Evolutionary conservation across 2,888 invertebrate species (phyloP).

Genomic region (Chloroclystis v-ata): DNA sequence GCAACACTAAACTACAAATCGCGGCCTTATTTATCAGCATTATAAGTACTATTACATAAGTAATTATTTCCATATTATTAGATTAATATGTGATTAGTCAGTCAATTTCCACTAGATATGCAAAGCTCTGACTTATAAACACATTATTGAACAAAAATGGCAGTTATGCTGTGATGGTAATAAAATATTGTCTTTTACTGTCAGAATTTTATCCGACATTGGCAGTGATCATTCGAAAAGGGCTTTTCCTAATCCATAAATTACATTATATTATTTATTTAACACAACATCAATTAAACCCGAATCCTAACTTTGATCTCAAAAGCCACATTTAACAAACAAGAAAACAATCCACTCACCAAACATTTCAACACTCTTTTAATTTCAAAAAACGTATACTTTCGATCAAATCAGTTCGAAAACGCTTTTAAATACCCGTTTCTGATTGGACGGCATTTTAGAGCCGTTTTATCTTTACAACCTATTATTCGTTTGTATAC

Average conservation of each 20-base stretch:
- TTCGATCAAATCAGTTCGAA: background rate
- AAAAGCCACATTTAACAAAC: background rate
- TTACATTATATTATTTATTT: background rate
- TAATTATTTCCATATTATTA: background rate
- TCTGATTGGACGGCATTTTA: conserved; percentile 10
- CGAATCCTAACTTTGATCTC: conserved; percentile 14
- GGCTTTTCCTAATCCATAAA: no score
- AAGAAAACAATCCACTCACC: conserved; percentile 3
- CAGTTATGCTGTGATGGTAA: background rate
- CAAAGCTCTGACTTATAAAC: background rate
- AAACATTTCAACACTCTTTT: background rate
- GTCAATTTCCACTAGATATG: background rate
- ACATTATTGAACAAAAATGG: background rate
- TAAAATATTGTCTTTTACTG: conserved; percentile 1
- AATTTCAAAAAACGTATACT: conserved; percentile 11
- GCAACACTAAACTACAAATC: conserved; percentile 16
- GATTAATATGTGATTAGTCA: background rate
- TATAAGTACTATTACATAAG: background rate
- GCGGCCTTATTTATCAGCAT: conserved; percentile 4
- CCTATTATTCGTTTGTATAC: conserved; percentile 14
- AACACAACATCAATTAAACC: conserved; percentile 7
- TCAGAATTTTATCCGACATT: background rate
- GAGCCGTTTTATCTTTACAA: conserved; percentile 5
- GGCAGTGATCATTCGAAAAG: conserved; percentile 14
- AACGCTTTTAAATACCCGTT: background rate